phyloP scores from a whole-genome alignment of 1,140 invertebrate genomes.

The Thalassaphorura encarpata region DNA sequence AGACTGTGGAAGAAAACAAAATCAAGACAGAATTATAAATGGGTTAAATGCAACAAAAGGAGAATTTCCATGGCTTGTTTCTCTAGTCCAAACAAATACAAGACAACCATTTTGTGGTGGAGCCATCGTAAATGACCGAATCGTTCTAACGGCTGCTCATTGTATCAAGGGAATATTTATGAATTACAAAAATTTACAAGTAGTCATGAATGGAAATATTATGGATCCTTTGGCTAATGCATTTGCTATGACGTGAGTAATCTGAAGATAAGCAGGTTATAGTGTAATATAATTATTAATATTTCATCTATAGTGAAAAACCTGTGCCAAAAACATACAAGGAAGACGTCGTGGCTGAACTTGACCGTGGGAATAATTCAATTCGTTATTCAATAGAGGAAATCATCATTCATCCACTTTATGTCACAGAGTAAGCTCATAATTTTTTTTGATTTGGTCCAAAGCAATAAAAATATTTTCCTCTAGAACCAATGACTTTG shows the following conservation, averaged over 20 bases:
- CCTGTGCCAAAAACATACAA: conserved; percentile 6
- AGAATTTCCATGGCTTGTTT: conserved; percentile 25
- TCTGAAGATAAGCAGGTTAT: no score
- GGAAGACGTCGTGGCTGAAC: background rate
- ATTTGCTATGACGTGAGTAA: background rate
- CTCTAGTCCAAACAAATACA: background rate
- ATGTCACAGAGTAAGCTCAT: conserved; percentile 27
- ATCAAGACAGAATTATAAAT: conserved; percentile 20
- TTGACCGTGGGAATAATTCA: conserved; percentile 23
- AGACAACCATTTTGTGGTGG: conserved; percentile 30
- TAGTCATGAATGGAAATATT: conserved; percentile 17
- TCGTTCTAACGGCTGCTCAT: conserved; percentile 25
- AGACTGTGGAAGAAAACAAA: conserved; percentile 23
- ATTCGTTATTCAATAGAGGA: conserved; percentile 17
- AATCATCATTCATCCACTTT: conserved; percentile 28
- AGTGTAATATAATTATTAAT: no score
- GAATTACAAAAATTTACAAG: conserved; percentile 14
- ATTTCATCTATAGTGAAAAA: no score
- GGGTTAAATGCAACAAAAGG: conserved; percentile 15
- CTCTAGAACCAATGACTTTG: conserved; percentile 31
- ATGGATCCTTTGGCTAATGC: conserved; percentile 21
- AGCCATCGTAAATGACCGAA: conserved; percentile 21
- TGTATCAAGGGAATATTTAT: conserved; percentile 28
- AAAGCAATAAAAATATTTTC: no score
- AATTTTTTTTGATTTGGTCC: no score